Evolutionary conservation across 2,113 vertebrate genomes (phyloP).

Genomic region (Uria lomvia): DNA sequence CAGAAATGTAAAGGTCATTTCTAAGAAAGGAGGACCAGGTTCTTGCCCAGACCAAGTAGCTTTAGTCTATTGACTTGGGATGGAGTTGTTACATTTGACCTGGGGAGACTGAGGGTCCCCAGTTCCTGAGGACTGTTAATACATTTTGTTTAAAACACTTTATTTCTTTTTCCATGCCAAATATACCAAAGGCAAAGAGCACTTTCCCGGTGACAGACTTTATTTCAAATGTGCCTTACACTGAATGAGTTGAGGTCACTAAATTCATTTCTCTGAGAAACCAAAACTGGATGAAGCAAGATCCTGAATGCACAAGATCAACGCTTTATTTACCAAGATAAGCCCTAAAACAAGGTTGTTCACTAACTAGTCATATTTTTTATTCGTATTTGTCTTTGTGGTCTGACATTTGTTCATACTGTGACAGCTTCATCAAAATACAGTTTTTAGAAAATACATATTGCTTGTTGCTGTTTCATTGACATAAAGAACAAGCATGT

Average conservation of each 20-base stretch:
- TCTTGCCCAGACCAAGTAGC: background rate
- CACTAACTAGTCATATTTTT: background rate
- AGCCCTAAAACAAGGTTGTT: constrained; percentile 20
- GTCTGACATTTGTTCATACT: background rate
- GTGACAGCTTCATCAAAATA: background rate
- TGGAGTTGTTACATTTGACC: background rate
- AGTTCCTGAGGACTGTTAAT: background rate
- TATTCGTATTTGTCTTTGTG: background rate
- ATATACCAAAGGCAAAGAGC: background rate
- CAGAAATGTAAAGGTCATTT: background rate
- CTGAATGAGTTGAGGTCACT: background rate
- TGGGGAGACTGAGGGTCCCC: background rate
- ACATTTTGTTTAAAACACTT: background rate
- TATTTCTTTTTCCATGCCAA: background rate
- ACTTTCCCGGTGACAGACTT: background rate
- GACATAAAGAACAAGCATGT: background rate
- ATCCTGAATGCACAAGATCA: background rate
- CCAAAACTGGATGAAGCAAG: background rate
- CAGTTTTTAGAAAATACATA: background rate
- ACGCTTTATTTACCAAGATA: constrained; percentile 40
- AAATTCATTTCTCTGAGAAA: constrained; percentile 3
- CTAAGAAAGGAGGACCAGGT: background rate
- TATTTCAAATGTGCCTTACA: background rate
- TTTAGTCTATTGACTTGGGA: background rate
- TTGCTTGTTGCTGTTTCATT: background rate